A percentile compares a stretch with the other conserved stretches of the same genome.
These are phyloP conservation scores for Himalopsyche phryganea DNA, from an alignment of 1,140 invertebrate species.

Conservation along the genomic window DNA sequence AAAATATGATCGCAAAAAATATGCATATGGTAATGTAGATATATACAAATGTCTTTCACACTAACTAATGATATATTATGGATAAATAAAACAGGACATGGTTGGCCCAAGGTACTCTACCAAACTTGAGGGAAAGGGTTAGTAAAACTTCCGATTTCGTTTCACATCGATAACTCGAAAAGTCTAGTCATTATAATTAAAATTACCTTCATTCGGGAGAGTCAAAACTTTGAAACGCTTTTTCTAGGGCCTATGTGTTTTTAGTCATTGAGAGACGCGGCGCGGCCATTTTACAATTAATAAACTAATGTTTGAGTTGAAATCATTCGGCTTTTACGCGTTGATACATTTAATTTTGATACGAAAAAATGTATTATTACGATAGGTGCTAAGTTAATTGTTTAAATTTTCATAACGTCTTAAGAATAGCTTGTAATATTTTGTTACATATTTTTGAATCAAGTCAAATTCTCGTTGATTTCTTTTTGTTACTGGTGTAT, in stretches of 20 bases:
- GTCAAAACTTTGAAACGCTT: conserved; percentile 21
- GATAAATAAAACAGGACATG: no score
- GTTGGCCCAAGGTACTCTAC: no score
- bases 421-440: background rate
- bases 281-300: background rate
- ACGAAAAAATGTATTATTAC: conserved; percentile 31
- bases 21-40: no score
- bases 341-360: conserved; percentile 30
- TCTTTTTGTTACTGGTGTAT: background rate
- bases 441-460: background rate
- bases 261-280: conserved; percentile 8
- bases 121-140: no score
- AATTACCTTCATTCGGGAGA: background rate
- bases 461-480: no score
- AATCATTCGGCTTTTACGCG: conserved; percentile 16
- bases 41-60: no score
- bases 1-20: no score
- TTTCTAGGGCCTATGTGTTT: conserved; percentile 28
- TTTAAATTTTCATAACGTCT: conserved; percentile 9
- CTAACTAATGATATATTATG: no score
- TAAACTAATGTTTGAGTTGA: background rate
- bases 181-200: background rate
- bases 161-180: no score
- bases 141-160: no score
- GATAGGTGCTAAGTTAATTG: conserved; percentile 31